Evolutionary conservation across 2,888 invertebrate genomes (phyloP), one percentile per base, ranked within the genome.

Genomic region (Catocala nupta): DNA sequence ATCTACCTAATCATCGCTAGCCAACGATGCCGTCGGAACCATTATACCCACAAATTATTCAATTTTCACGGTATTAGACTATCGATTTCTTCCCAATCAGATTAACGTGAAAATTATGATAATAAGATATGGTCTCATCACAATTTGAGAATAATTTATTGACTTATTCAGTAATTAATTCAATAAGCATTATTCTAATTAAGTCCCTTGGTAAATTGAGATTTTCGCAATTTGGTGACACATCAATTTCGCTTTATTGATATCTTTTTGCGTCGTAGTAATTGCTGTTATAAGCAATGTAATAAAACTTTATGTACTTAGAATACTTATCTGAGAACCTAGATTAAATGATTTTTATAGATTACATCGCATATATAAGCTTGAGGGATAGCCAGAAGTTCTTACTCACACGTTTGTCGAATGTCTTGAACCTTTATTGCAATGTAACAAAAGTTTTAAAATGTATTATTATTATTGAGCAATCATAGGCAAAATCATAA

Each of bases 151-250:
- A 33, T 56, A 56, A 75, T 77, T 77, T 59, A 77, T 70, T 56
- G 67, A 52, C 50, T 69, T 67, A 77, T 65, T 59, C 60, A 5
- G 47, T 62, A 68, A 71, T 74, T 70, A 68, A 75, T 74, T 75
- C 59, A 63, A 58, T 70, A 54, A 47, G 50, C 47, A 53, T 61
- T 52, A 65, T 59, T 59, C 49, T 75, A 55, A 71, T 65, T 53
- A 52, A 65, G 57, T 55, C 11, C 11, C n/a, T 10, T 48, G 51
- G 44, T n/a, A 11, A n/a, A 55, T 12, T 55, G 25, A n/a, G 50
- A 34, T n/a, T 39, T 36, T 36, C 33, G 9, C 10, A 9, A 50
- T 36, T 34, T 50, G 12, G n/a, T 34, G 50, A 50, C 13, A 50
- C 25, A 48, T 13, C 47, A 16, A 13, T 47, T 16, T 25, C 5